These are phyloP conservation scores for Tethya wilhelma DNA, from an alignment of 37 sponge, comb jelly and placozoan genomes.

Conservation along the genomic window DNA sequence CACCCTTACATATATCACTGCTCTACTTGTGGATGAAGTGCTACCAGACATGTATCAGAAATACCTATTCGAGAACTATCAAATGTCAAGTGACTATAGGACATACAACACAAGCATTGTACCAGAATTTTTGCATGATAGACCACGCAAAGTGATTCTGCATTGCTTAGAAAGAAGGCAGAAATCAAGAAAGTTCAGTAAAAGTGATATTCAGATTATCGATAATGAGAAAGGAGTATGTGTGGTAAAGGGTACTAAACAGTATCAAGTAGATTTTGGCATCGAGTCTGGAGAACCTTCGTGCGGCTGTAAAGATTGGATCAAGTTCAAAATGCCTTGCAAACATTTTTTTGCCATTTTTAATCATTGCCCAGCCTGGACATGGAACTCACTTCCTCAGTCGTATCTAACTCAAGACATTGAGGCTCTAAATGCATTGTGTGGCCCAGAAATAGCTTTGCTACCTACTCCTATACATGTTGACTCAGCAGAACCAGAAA, in stretches of 20 bases:
- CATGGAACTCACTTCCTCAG: conserved; percentile 14
- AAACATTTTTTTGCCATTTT: conserved; percentile 44
- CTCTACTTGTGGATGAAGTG: conserved; percentile 22
- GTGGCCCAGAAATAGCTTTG: too few species aligned
- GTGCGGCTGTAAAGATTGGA: conserved; percentile 31
- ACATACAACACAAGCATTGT: conserved; percentile 9
- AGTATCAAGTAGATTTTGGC: conserved; percentile 8
- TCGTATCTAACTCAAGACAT: too few species aligned
- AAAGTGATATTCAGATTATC: neutral
- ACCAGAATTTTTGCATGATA: conserved; percentile 15
- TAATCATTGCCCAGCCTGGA: neutral
- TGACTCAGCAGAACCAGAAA: too few species aligned
- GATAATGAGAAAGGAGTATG: conserved; percentile 9
- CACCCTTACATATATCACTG: neutral
- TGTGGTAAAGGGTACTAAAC: neutral
- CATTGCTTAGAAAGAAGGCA: conserved; percentile 25
- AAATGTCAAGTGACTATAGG: conserved; percentile 15
- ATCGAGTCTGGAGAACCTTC: neutral
- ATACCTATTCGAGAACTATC: conserved; percentile 21
- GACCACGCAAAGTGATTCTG: conserved; percentile 7
- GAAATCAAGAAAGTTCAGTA: conserved; percentile 5
- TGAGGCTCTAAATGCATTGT: too few species aligned
- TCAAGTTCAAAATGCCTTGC: conserved; percentile 12
- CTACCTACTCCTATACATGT: too few species aligned
- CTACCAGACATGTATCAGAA: conserved; percentile 18